These are phyloP conservation scores for Agrilus biguttatus DNA, from an alignment of 2,888 invertebrate genomes.

Conservation along the genomic window DNA sequence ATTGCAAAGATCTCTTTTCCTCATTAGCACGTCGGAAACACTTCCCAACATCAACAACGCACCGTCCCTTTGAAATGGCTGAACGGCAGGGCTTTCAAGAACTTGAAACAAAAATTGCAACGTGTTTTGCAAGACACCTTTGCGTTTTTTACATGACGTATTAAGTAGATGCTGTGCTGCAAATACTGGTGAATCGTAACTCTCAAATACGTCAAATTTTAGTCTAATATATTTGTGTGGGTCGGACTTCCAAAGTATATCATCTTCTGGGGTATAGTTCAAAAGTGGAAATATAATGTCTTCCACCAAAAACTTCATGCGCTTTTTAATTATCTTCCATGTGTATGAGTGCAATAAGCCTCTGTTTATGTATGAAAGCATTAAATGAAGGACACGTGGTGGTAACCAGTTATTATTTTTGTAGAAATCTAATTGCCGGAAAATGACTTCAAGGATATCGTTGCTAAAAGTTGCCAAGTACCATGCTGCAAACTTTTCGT, in stretches of 20 bases:
- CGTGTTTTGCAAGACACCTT: slow-evolving; percentile 86
- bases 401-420: slow-evolving; percentile 38
- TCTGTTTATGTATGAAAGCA: slow-evolving; percentile 79
- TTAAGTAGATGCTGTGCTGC: slow-evolving; percentile 85
- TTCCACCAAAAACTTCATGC: slow-evolving; percentile 85
- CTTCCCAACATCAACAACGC: slow-evolving; percentile 95
- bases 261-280: slow-evolving; percentile 88
- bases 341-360: slow-evolving; percentile 74
- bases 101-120: slow-evolving; percentile 86
- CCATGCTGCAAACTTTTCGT: slow-evolving; percentile 88
- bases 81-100: slow-evolving; percentile 31
- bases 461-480: slow-evolving; percentile 86
- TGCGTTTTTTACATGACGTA: slow-evolving; percentile 82
- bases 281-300: slow-evolving; percentile 93
- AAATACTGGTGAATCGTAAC: slow-evolving; percentile 88
- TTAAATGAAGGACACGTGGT: slow-evolving; percentile 82
- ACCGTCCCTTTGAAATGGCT: slow-evolving; percentile 83
- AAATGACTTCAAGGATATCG: slow-evolving; percentile 63
- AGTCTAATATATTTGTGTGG: slow-evolving; percentile 94
- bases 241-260: slow-evolving; percentile 90
- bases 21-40: slow-evolving; percentile 77
- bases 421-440: slow-evolving; percentile 25
- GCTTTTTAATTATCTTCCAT: slow-evolving; percentile 93
- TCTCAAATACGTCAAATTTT: slow-evolving; percentile 96
- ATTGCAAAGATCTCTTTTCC: slow-evolving; percentile 82